Percentiles rank a stretch among this genome's conserved stretches.
These are phyloP conservation scores for Sinopyrophorus schimmeli DNA, from an alignment of 2,888 invertebrate genomes.

Conservation along the genomic window DNA sequence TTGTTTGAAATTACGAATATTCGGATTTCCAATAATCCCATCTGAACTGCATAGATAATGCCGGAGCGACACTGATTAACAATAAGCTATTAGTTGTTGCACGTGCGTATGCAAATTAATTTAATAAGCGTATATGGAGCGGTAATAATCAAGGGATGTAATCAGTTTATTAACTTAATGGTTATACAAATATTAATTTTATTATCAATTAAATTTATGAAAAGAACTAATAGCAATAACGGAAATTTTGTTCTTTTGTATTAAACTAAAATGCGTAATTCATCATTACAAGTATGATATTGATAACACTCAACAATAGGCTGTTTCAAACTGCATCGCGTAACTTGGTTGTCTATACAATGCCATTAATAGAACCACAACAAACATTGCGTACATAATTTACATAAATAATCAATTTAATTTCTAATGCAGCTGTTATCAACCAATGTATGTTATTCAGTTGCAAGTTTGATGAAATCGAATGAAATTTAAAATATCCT, in stretches of 20 bases:
- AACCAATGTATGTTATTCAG: conserved; percentile 18
- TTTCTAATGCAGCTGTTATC: conserved; percentile 19
- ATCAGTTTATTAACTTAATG: background rate
- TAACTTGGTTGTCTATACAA: conserved; percentile 8
- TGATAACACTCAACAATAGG: too few relatives aligned
- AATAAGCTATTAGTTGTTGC: conserved; percentile 29
- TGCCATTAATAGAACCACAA: conserved; percentile 11
- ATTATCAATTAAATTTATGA: too few relatives aligned
- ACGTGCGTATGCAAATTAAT: conserved; percentile 35
- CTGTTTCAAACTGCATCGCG: too few relatives aligned
- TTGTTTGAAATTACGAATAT: conserved; percentile 18
- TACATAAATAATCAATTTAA: conserved; percentile 30
- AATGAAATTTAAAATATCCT: conserved; percentile 6
- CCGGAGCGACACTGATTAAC: conserved; percentile 39
- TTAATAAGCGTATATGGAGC: conserved; percentile 24
- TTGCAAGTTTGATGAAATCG: conserved; percentile 19
- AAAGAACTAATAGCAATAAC: background rate
- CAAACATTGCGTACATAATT: conserved; percentile 25
- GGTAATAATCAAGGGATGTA: background rate
- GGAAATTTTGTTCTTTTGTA: background rate
- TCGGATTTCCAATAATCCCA: conserved; percentile 17
- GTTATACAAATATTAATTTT: too few relatives aligned
- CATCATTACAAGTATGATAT: background rate
- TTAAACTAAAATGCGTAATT: background rate
- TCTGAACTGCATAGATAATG: conserved; percentile 37